Evolutionary conservation across 2,888 invertebrate species (phyloP).

Genomic region (Drosophila affinis): DNA sequence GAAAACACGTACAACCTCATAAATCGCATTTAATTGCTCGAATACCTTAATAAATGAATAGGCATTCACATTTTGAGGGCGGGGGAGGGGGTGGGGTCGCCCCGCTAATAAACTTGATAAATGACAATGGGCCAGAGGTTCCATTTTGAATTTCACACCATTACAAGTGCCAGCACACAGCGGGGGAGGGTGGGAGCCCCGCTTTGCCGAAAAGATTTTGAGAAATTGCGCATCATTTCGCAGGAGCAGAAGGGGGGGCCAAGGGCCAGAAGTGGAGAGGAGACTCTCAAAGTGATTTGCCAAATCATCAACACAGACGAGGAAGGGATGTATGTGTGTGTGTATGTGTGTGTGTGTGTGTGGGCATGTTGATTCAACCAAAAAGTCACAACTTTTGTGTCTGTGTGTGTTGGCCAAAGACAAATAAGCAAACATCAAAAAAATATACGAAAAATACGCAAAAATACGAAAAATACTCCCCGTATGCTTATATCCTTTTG

Average conservation of each 20-base stretch:
- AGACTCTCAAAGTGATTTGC: conserved; percentile 47
- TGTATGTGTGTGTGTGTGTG: not conserved
- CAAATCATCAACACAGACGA: conserved; percentile 54
- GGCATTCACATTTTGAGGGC: conserved; percentile 21
- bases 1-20: conserved; percentile 19
- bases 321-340: not conserved
- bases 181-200: conserved; percentile 25
- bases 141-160: conserved; percentile 74
- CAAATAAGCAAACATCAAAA: conserved; percentile 59
- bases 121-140: conserved; percentile 54
- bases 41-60: conserved; percentile 49
- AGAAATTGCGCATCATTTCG: conserved; percentile 73
- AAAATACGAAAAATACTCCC: conserved; percentile 10
- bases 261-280: conserved; percentile 44
- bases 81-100: too few species aligned
- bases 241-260: conserved; percentile 41
- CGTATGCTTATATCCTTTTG: too few species aligned
- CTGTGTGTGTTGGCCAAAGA: conserved; percentile 61
- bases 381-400: conserved; percentile 63
- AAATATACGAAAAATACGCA: conserved; percentile 5
- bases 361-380: conserved; percentile 54
- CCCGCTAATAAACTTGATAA: conserved; percentile 73
- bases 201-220: conserved; percentile 59
- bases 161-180: conserved; percentile 42
- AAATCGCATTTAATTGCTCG: conserved; percentile 44